Evolutionary conservation across 2,113 vertebrate species (phyloP).

Genomic region (Mixornis gularis): DNA sequence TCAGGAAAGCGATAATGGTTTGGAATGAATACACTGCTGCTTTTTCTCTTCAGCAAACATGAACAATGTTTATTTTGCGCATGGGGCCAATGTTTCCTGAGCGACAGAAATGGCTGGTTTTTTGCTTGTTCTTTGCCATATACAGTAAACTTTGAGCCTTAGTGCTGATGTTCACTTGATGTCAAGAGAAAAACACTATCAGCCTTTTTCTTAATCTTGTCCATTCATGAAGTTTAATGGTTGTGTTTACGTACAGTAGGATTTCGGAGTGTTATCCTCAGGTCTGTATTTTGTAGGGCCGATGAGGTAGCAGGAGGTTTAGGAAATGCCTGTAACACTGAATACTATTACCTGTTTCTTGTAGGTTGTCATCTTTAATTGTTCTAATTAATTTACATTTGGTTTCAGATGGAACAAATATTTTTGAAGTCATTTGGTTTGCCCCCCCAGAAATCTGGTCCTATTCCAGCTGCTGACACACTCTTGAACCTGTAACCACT

Average conservation of each 20-base stretch:
- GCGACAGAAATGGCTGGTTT: background rate
- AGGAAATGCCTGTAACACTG: background rate
- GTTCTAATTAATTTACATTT: background rate
- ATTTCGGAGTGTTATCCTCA: background rate
- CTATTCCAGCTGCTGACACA: background rate
- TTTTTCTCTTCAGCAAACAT: conserved; percentile 40
- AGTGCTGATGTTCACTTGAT: background rate
- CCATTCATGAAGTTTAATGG: background rate
- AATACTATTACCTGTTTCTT: background rate
- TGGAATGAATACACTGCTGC: background rate
- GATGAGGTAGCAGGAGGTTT: background rate
- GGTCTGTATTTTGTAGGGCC: background rate
- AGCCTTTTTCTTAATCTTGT: background rate
- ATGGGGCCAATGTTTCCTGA: conserved; percentile 1
- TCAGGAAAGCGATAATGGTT: conserved; percentile 9
- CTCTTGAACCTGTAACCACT: background rate
- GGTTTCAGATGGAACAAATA: background rate
- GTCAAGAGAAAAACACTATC: background rate
- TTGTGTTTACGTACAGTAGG: background rate
- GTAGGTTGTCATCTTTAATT: background rate
- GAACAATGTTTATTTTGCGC: conserved; percentile 42
- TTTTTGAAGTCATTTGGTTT: background rate
- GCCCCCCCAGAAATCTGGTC: background rate
- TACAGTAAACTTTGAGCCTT: conserved; percentile 27
- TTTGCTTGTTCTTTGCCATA: background rate